Base-by-base conservation (phyloP, 2,113 vertebrate species). In the Acrocephalus kingi region DNA sequence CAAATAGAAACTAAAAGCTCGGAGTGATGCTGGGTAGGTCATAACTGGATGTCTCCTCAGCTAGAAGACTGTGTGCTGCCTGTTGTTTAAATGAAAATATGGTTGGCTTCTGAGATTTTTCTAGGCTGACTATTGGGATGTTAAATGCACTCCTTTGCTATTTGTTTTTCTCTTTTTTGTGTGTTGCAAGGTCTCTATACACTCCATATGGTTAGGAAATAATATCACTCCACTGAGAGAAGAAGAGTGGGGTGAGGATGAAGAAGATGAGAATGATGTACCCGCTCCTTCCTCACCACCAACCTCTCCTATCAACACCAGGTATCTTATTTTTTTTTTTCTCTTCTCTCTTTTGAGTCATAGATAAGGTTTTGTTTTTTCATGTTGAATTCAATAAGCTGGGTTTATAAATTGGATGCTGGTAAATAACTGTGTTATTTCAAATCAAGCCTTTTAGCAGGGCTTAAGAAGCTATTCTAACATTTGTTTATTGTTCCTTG, bases 201-300 rank as follows among this genome's bases (percentile, higher is more conserved):
- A 99, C 82, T 99, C 99, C 1, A 98, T 99, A 93, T 99, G 99
- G 99, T 96, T 99, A 66, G 99, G 99, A 73, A 99, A 99, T 97
- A 99, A 98, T 93, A 99, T 99, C 93, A 99, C 99, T 5, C 99
- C 99, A 3, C 64, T 99, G 90, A 98, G 99, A 85, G 99, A 99
- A 96, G 99, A 99, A 90, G 99, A 99, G 80, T 99, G 99, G 98
- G 99, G 98, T 59, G 99, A 99, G 72, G 99, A 99, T 97, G 99
- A 99, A 91, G 99, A 99, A 82, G 99, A 99, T 91, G 99, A 99
- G 91, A 97, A 96, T 0, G 99, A 99, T 28, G 86, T 96, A 75
- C 99, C 99, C 2, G 98, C 97, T 6, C 98, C 98, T 33, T 81
- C 98, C 7, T 99, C 99, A 4, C 99, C 99, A 11, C 99, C 99